Evolutionary conservation across 2,113 vertebrate species (phyloP).

Genomic region (Tenebrosternarchus preto): DNA sequence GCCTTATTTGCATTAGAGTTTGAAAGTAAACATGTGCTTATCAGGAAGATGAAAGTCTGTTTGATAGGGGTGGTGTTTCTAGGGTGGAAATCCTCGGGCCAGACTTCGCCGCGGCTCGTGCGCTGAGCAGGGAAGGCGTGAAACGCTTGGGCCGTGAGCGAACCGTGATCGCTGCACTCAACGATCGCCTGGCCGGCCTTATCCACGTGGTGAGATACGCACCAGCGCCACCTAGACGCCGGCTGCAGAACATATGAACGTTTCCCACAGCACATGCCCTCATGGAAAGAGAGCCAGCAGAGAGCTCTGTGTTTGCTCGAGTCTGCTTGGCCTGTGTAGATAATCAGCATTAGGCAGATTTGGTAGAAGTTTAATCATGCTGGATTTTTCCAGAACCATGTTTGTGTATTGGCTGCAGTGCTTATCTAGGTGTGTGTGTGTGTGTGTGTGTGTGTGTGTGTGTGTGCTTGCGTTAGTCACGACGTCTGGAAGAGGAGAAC

Average conservation of each 20-base stretch:
- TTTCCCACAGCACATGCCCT: too few species aligned
- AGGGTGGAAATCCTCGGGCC: slow-evolving; percentile 56
- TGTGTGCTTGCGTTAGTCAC: slow-evolving; percentile 59
- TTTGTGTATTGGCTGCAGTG: too few species aligned
- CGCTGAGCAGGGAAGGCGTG: slow-evolving; percentile 64
- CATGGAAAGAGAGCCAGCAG: too few species aligned
- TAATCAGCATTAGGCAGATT: too few species aligned
- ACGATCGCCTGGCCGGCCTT: slow-evolving; percentile 71
- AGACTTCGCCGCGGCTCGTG: slow-evolving; percentile 67
- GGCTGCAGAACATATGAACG: too few species aligned
- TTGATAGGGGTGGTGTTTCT: slow-evolving; percentile 56
- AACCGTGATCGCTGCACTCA: slow-evolving; percentile 66
- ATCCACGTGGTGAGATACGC: slow-evolving; percentile 71
- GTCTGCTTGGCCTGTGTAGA: too few species aligned
- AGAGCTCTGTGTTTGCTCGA: too few species aligned
- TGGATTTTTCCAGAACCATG: too few species aligned
- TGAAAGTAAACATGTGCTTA: not conserved
- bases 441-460: not conserved
- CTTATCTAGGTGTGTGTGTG: too few species aligned
- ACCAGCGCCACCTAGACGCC: too few species aligned
- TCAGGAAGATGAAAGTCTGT: slow-evolving; percentile 27
- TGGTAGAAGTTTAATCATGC: too few species aligned
- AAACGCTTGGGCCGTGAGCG: slow-evolving; percentile 65
- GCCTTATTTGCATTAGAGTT: not conserved
- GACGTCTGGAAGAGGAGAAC: slow-evolving; percentile 72